Base-by-base conservation (phyloP, 2,888 invertebrate species). In the Catonia carolina region DNA sequence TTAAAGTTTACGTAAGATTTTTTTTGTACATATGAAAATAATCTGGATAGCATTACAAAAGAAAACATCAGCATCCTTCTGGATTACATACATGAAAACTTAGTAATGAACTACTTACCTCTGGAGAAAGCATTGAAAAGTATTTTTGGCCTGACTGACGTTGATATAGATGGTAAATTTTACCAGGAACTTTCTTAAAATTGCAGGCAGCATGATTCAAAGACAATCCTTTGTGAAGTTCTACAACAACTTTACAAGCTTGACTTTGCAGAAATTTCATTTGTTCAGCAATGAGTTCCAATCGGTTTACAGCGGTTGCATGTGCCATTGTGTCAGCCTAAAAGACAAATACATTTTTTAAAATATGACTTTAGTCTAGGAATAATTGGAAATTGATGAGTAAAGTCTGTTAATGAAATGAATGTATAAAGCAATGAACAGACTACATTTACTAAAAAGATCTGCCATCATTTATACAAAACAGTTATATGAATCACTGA, bases 171-270 rank as follows among this genome's bases (percentile, higher is more conserved):
- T 87, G 83, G 72, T 89, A 89, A 18, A 80, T 72, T 33, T 78
- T 77, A 0, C 88, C 88, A 20, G 86, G 82, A 45, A 80, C 78
- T 72, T 86, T 87, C 15, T 80, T 75, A 68, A 89, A 80, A 70
- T 88, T 88, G 69, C 87, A 89, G 1, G 86, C 81, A 1, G 80
- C 81, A 64, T 80, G 80, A 68, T 89, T 83, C 36, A 89, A 71
- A 47, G 77, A 73, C 14, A 72, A 71, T 66, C 82, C 79, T 50
- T 76, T 69, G 66, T 80, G 76, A 0, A 82, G 78, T 63, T 85
- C 82, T 41, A 74, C 68, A 2, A 83, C 67, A 53, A 85, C 79
- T 60, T 74, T 71, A 62, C 76, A 71, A 0, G 86, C 84, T 69
- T 84, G 81, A 18, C 79, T 74, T 68, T 85, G 83, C 39, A 87